Evolutionary conservation across 2,888 invertebrate species (phyloP), one percentile per base, ranked within the genome.

Genomic region (Andrena chrysosceles): DNA sequence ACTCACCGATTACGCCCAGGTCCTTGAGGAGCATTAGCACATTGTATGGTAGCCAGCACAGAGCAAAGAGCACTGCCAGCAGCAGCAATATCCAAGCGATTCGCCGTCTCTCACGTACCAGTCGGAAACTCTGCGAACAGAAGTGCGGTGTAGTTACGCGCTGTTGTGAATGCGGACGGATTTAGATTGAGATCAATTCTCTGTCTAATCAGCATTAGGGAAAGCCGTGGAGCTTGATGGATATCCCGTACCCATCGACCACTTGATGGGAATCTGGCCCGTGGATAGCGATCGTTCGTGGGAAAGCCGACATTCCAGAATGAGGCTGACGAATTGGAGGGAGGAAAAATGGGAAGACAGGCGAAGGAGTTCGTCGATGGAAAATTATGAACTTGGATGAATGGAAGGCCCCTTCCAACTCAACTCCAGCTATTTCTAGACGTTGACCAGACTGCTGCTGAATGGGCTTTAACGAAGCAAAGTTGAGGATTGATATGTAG

Each of bases 41-140:
- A 93, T 97, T 96, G 94, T 97, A 97, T 0, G 97, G 97, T 62
- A 97, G 94, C 97, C 97, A 97, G 93, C 97, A 97, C 4, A 96
- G 92, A 0, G 97, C 97, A 90, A 97, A 97, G 29, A 97, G 95
- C 1, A 97, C 95, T 0, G 97, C 97, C 16, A 97, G 94, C 0
- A 97, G 95, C 0, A 97, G 94, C 23, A 97, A 94, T 85, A 97
- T 97, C 95, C 96, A 96, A 0, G 97, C 97, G 10, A 97, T 97
- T 52, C 97, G 95, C 91, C 96, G 96, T 73, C 97, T 94, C 89
- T 97, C 96, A 66, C 96, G 95, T 93, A 97, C 95, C 91, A 97
- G 93, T 85, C 96, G 94, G 81, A 95, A 94, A 86, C 96, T 95
- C 96, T 96, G 94, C 0, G 90, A 81, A 83, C 69, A 88, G 42